phyloP scores from a whole-genome alignment of 2,888 invertebrate genomes.

The Koerneria pararmatus region DNA sequence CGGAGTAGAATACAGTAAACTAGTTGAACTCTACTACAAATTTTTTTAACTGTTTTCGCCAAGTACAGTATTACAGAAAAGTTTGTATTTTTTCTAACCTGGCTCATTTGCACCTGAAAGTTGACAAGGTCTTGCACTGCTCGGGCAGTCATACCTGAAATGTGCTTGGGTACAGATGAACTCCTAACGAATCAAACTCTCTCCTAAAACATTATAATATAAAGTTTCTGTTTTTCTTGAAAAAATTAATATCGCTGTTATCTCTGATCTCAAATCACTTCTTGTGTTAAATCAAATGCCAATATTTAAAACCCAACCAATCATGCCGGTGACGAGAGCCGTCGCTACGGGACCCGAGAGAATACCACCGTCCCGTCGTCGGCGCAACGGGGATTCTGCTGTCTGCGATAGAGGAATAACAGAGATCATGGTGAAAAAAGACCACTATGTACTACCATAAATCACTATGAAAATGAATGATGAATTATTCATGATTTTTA shows the following conservation, averaged over 20 bases:
- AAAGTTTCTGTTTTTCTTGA: background rate
- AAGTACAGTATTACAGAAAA: too few relatives aligned
- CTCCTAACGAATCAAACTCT: too few relatives aligned
- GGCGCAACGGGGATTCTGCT: conserved; percentile 22
- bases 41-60: too few relatives aligned
- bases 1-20: too few relatives aligned
- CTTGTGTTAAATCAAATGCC: background rate
- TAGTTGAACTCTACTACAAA: too few relatives aligned
- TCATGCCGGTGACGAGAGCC: conserved; percentile 54
- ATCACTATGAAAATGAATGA: too few relatives aligned
- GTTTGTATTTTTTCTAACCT: too few relatives aligned
- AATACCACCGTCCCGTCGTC: conserved; percentile 42
- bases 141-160: conserved; percentile 50
- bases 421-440: background rate
- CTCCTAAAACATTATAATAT: too few relatives aligned
- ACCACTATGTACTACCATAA: background rate
- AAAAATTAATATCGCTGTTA: background rate
- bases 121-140: conserved; percentile 47
- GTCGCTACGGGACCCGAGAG: conserved; percentile 48
- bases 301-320: conserved; percentile 42
- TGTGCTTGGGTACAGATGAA: too few relatives aligned
- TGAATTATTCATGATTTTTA: too few relatives aligned
- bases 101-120: conserved; percentile 31
- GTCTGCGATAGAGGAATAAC: background rate
- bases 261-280: background rate